phyloP scores from a whole-genome alignment of 2,113 vertebrate genomes.

The Nibea coibor region DNA sequence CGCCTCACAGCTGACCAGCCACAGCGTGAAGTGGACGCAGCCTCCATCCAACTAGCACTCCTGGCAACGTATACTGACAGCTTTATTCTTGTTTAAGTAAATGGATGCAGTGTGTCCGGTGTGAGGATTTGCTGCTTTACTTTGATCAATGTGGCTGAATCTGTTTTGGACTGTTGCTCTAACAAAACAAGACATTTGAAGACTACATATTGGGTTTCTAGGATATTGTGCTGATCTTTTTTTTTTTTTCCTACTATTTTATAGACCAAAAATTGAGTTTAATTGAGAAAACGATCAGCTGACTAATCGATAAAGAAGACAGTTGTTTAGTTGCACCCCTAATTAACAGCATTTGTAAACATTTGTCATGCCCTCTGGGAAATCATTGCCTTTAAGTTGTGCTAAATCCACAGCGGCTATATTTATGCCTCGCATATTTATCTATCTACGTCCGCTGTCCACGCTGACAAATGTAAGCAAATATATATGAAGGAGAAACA shows the following conservation, averaged over 20 bases:
- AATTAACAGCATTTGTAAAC: not conserved
- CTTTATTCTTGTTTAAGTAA: not conserved
- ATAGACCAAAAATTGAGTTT: not conserved
- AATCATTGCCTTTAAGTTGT: not conserved
- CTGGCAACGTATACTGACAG: not conserved
- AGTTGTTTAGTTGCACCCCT: not conserved
- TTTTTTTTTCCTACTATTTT: not conserved
- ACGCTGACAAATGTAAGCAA: constrained; percentile 40
- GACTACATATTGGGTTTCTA: not conserved
- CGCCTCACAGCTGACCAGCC: not conserved
- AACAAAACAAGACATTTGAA: constrained; percentile 5
- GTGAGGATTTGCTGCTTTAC: not conserved
- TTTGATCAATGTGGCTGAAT: not conserved
- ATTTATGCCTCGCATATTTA: not conserved
- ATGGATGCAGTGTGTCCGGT: not conserved
- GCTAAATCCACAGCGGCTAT: constrained; percentile 1
- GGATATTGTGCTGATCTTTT: not conserved
- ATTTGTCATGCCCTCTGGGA: not conserved
- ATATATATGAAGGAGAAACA: constrained; percentile 55
- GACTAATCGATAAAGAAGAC: not conserved
- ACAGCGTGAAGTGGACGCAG: not conserved
- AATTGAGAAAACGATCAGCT: not conserved
- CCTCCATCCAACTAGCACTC: not conserved
- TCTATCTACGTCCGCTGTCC: constrained; percentile 8
- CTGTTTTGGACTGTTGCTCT: not conserved